phyloP scores from a whole-genome alignment of 2,888 invertebrate genomes.

The Brachypalpus laphriformis region DNA sequence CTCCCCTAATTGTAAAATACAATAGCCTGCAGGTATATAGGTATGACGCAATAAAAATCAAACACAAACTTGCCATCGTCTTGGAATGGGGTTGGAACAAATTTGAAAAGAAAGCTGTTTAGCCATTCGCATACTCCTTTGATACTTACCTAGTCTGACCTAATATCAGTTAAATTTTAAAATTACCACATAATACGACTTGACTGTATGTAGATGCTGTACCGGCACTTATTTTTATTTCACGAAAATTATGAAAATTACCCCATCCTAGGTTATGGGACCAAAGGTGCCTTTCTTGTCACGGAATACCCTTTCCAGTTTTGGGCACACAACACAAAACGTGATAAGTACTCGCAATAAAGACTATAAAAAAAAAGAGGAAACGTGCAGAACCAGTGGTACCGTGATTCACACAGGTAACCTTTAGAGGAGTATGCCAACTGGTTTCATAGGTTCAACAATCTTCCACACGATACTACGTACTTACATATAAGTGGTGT shows the following conservation, averaged over 20 bases:
- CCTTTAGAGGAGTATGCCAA: neutral
- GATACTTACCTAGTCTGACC: neutral
- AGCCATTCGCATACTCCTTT: neutral
- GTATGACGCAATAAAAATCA: neutral
- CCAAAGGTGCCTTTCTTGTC: neutral
- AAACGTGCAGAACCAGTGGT: neutral
- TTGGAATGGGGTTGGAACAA: neutral
- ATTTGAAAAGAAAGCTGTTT: neutral
- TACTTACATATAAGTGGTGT: neutral
- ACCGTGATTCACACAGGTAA: neutral
- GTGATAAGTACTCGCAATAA: neutral
- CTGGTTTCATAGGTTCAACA: neutral
- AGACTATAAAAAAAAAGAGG: neutral
- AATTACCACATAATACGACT: too few species aligned
- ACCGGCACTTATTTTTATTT: neutral
- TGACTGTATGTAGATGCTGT: neutral
- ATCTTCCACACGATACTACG: neutral
- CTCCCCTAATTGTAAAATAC: neutral
- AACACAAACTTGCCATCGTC: neutral
- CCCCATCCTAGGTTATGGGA: neutral
- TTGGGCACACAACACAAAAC: neutral
- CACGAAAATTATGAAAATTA: neutral
- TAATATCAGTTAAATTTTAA: too few species aligned
- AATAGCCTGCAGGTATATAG: neutral
- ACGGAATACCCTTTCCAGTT: neutral